Conservation (phyloP, 2,797 vertebrate genomes). For the Balearica regulorum region DNA sequence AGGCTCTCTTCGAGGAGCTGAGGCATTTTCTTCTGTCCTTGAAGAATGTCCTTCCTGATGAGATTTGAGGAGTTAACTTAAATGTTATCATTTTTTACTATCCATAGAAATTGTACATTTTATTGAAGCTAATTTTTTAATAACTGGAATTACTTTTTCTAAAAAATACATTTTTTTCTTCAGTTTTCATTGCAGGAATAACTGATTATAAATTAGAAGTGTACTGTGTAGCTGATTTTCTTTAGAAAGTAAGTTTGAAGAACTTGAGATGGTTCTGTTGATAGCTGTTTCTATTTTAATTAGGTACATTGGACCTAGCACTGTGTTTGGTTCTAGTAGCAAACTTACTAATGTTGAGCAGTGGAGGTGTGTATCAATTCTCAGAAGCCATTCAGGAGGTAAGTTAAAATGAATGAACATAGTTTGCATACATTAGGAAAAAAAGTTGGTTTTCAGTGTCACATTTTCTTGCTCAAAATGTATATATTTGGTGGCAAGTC, state of each 20-base stretch:
- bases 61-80: not conserved
- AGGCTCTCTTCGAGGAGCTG: not conserved
- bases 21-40: not conserved
- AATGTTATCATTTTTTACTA: not conserved
- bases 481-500: not conserved
- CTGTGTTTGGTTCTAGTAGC: slow-evolving; percentile 95
- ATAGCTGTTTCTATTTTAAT: not conserved
- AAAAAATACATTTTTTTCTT: accelerated
- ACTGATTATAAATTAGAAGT: not conserved
- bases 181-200: not conserved
- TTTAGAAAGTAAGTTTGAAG: not conserved
- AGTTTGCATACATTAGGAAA: not conserved
- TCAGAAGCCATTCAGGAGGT: slow-evolving; percentile 97
- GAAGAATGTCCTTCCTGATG: not conserved
- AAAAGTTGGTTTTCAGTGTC: not conserved
- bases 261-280: not conserved
- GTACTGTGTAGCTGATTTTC: not conserved
- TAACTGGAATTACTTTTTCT: not conserved
- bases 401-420: slow-evolving; percentile 35
- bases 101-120: not conserved
- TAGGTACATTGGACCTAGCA: slow-evolving; percentile 95
- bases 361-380: slow-evolving; percentile 96
- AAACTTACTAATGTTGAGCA: slow-evolving; percentile 97
- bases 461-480: not conserved
- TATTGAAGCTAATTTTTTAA: not conserved